Base-by-base conservation (phyloP, 1,140 invertebrate genomes). In the Orchestia grillus region DNA sequence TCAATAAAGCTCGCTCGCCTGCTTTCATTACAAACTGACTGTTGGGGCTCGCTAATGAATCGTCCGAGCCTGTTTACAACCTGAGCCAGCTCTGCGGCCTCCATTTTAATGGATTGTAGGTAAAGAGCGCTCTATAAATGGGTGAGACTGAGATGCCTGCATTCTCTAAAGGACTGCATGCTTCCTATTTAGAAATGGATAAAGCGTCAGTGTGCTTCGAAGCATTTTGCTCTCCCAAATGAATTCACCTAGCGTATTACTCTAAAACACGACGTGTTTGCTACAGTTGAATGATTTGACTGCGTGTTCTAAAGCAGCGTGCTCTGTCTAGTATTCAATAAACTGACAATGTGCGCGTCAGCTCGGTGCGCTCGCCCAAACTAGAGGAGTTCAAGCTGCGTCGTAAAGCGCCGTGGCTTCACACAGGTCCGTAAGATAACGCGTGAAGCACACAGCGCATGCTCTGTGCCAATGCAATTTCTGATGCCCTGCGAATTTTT, bases 41-140 rank as follows among this genome's bases (percentile, higher is more conserved):
- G 92, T 11, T 94, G 43, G 47, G 92, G 92, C 44, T 45, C 40
- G 44, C 92, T 94, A 94, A 94, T 94, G 92, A 94, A 94, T 94
- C 92, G 92, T 94, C 92, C 4, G 43, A 47, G 92, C 6, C 41
- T 44, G 43, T 94, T 94, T 94, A 94, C 92, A n/a, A 47, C 44
- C 44, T 19, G 36, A 42, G 44, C 44, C 3, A 45, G 92, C 43
- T 47, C 40, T 94, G 92, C 44, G 44, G 92, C 92, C 47, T 94
- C 11, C 92, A 94, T 94, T 42, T 40, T 47, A 94, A 94, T 94
- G 92, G 44, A 94, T 94, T 45, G 41, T 28, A 15, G 47, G 88
- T n/a, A 40, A 15, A 36, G 87, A 8, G 6, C 19, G 47, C n/a
- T n/a, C n/a, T n/a, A n/a, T n/a, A n/a, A n/a, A n/a, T n/a, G n/a